Evolutionary conservation across 2,888 invertebrate genomes (phyloP).

Genomic region (Mesorhabditis belari): DNA sequence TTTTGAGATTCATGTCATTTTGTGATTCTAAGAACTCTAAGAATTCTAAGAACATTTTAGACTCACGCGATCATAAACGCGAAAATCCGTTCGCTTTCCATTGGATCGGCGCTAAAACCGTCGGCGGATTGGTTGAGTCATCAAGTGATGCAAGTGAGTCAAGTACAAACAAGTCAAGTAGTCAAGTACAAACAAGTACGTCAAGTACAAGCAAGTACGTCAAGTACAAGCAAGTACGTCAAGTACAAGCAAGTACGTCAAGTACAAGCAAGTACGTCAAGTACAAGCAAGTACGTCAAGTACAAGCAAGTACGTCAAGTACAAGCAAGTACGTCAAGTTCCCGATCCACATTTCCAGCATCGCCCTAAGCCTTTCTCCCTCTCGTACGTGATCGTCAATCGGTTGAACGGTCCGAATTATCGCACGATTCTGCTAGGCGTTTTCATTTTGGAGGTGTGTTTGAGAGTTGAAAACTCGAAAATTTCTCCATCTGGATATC

Average conservation of each 20-base stretch:
- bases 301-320: too few relatives aligned
- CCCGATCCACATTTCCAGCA: constrained; percentile 5
- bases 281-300: too few relatives aligned
- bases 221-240: too few relatives aligned
- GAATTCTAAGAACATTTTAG: neutral
- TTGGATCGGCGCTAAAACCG: constrained; percentile 14
- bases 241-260: too few relatives aligned
- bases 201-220: too few relatives aligned
- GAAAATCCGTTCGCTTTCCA: neutral
- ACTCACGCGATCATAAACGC: neutral
- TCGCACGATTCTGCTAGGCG: constrained; percentile 6
- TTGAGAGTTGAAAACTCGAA: neutral
- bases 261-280: too few relatives aligned
- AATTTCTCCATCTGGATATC: too few relatives aligned
- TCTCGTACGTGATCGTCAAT: constrained; percentile 23
- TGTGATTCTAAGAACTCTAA: neutral
- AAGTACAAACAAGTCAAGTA: too few relatives aligned
- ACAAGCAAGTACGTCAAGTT: neutral
- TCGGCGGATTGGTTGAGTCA: constrained; percentile 29
- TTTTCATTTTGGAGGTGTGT: constrained; percentile 18
- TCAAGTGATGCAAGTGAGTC: neutral
- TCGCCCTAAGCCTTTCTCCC: constrained; percentile 18
- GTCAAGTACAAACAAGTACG: too few relatives aligned
- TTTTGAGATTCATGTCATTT: neutral
- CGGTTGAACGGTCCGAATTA: constrained; percentile 9